phyloP scores from a whole-genome alignment of 2,113 vertebrate species.

The Zeus faber region DNA sequence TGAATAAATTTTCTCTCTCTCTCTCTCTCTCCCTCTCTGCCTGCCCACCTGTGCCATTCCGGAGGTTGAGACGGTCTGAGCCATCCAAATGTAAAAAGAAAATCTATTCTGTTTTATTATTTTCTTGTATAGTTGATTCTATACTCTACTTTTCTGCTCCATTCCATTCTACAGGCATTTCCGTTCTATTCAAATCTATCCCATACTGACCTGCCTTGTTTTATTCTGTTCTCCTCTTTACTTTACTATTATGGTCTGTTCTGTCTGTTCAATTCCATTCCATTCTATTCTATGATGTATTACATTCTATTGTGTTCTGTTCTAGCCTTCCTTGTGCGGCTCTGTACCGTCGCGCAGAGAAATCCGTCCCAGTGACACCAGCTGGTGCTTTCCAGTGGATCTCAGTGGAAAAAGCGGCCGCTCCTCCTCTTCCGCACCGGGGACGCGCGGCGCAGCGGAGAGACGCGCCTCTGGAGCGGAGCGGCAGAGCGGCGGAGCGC shows the following conservation, averaged over 20 bases:
- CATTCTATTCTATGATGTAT: neutral
- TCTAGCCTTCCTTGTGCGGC: neutral
- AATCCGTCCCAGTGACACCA: neutral
- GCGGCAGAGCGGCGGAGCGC: neutral
- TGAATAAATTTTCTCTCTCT: too few species aligned
- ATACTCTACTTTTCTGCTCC: neutral
- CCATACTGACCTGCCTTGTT: neutral
- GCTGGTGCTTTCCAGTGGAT: neutral
- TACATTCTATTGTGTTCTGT: neutral
- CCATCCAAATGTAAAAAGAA: neutral
- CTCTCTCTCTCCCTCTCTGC: too few species aligned
- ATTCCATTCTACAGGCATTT: neutral
- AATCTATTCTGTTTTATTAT: too few species aligned
- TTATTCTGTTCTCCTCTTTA: neutral
- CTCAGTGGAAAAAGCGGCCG: neutral
- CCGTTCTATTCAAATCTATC: neutral
- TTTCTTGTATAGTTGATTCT: too few species aligned
- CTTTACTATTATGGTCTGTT: too few species aligned
- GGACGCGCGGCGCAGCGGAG: neutral
- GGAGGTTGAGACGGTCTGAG: neutral
- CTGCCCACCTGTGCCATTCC: neutral
- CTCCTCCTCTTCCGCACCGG: neutral
- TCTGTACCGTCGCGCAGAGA: neutral
- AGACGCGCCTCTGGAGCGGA: neutral
- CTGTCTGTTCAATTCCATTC: neutral